Conservation (phyloP, 2,113 vertebrate genomes). For the Scartelaos histophorus region DNA sequence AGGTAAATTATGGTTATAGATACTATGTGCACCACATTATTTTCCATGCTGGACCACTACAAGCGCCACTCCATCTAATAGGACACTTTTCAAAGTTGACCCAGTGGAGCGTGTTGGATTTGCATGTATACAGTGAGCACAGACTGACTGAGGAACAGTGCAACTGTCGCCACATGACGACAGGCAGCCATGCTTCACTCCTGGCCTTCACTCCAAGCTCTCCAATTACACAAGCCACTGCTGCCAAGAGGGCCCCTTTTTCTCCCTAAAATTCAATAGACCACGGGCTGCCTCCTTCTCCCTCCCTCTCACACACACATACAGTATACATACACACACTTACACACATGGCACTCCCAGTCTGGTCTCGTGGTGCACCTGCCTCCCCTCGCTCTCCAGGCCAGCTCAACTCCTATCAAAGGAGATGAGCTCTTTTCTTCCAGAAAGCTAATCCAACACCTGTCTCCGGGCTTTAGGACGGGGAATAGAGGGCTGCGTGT, state of each 20-base stretch:
- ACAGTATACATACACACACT: slow-evolving; percentile 41
- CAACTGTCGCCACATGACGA: slow-evolving; percentile 64
- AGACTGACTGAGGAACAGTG: slow-evolving; percentile 52
- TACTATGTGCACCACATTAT: not conserved
- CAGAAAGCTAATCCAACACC: slow-evolving; percentile 78
- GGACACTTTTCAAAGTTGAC: slow-evolving; percentile 32
- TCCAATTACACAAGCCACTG: slow-evolving; percentile 68
- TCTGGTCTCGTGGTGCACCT: slow-evolving; percentile 68
- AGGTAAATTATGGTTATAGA: not conserved
- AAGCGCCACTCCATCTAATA: slow-evolving; percentile 22
- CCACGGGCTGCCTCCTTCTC: slow-evolving; percentile 57
- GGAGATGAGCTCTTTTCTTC: slow-evolving; percentile 71
- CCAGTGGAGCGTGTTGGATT: slow-evolving; percentile 25
- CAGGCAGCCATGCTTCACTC: slow-evolving; percentile 63
- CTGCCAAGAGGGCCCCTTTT: slow-evolving; percentile 62
- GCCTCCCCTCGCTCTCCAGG: slow-evolving; percentile 66
- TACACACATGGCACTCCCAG: slow-evolving; percentile 28
- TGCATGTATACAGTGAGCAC: slow-evolving; percentile 15
- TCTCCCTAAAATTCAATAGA: slow-evolving; percentile 54
- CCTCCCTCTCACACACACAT: not conserved
- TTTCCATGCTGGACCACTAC: not conserved
- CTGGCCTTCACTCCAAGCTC: slow-evolving; percentile 56
- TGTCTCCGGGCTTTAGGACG: slow-evolving; percentile 70
- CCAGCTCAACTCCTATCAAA: slow-evolving; percentile 74
- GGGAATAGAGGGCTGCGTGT: slow-evolving; percentile 54